Base-by-base conservation (phyloP, 2,888 invertebrate species). In the Sarcophaga variegata region DNA sequence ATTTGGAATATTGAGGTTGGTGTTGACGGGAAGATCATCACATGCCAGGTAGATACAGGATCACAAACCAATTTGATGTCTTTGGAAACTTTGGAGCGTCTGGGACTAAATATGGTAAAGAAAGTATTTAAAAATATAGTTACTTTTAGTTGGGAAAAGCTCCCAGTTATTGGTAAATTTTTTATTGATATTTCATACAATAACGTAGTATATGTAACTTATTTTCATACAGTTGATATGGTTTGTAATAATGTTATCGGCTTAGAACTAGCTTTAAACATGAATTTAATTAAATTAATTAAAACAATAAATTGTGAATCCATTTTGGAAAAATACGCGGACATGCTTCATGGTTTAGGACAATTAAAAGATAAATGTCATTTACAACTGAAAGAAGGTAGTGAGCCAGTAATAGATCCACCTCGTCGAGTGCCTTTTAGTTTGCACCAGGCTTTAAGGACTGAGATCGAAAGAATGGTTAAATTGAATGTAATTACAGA, bases 271-370 rank as follows among this genome's bases (percentile, higher is more conserved):
- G 79, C 79, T 17, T 17, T n/a, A 8, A 14, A 80, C 17, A 63
- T 80, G 75, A 66, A 80, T 75, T 84, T 84, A 66, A 71, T 83
- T 59, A 78, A 47, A 37, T n/a, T 8, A 3, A 45, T 83, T 17
- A 83, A 79, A 27, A 27, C 69, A 70, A 59, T 84, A n/a, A 69
- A 64, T 75, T 54, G 67, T 75, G 69, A 84, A 3, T n/a, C 8
- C 67, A 70, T 84, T 76, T 79, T 80, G 22, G 63, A 75, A 63
- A 66, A 67, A n/a, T 83, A 78, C 27, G 37, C 20, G 37, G 74
- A 83, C 37, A 54, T 84, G 66, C 79, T 84, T 84, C 62, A 84
- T 4, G 75, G 79, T 69, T 37, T 84, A 66, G 80, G 84, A 2
- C 14, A 59, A 59, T 49, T 84, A 10, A 69, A 80, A 45, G 72